Base-by-base conservation (phyloP, 2,113 vertebrate species). In the Galbula dea region DNA sequence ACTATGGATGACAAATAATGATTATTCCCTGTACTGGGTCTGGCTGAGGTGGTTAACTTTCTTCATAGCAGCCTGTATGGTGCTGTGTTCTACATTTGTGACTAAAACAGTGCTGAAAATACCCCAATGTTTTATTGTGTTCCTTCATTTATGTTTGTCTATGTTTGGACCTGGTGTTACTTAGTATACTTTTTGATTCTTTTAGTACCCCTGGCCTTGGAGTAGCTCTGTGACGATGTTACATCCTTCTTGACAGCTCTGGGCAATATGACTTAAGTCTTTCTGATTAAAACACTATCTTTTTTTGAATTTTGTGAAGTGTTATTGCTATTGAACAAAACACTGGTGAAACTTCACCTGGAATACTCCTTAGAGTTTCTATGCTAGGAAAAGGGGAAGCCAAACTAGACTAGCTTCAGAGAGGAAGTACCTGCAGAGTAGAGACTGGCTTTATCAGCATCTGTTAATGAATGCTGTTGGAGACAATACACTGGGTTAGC, bases 1-100 rank as follows among this genome's bases (percentile, higher is more conserved):
- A 26, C 2, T 46, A 7, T 6, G 10, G 7, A 29, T 80, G 5
- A 34, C 4, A 69, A 91, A 71, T 9, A 0, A 0, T 48, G 12
- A n/a, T 16, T 82, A 23, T 37, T 1, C 10, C 6, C 32, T 46
- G 10, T n/a, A 59, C 19, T 41, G 10, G 11, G 7, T 58, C 22
- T 84, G 55, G 36, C 10, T 66, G 43, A 71, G 14, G 17, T 52
- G 63, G 55, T 76, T 83, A 76, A 61, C 9, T 37, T 81, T 49
- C n/a, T n/a, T n/a, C n/a, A 54, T 13, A 65, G 18, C 39, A 80
- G 22, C 18, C 34, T 45, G 5, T 51, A 41, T 29, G 29, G 29
- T 55, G 39, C 15, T 39, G n/a, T n/a, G n/a, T n/a, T n/a, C n/a
- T n/a, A n/a, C n/a, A n/a, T n/a, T n/a, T n/a, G n/a, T n/a, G n/a